Evolutionary conservation across 2,888 invertebrate genomes (phyloP).

Genomic region (Zootermopsis nevadensis): DNA sequence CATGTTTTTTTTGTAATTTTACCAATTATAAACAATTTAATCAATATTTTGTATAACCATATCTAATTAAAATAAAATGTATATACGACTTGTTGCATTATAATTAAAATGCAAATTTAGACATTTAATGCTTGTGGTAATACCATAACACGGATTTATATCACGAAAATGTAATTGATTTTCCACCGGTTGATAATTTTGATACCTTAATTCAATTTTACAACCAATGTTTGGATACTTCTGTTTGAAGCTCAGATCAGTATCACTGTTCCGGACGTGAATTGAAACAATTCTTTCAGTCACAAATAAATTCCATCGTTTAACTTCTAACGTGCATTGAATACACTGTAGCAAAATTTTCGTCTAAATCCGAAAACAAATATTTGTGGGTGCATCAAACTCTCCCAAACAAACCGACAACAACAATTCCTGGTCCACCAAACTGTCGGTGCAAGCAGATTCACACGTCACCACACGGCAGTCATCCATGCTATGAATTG

Average conservation of each 20-base stretch:
- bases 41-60: too few species aligned
- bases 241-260: not conserved
- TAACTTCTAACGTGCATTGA: not conserved
- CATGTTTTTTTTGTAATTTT: too few species aligned
- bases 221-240: not conserved
- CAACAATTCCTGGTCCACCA: not conserved
- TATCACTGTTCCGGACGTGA: not conserved
- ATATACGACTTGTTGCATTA: too few species aligned
- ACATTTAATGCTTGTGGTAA: too few species aligned
- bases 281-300: not conserved
- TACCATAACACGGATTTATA: too few species aligned
- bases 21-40: too few species aligned
- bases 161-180: not conserved
- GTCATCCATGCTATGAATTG: constrained; percentile 25
- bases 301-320: not conserved
- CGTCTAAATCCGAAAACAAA: not conserved
- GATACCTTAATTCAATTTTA: not conserved
- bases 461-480: not conserved
- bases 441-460: constrained; percentile 10
- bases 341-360: not conserved
- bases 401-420: not conserved
- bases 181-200: not conserved
- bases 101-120: too few species aligned
- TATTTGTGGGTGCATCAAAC: not conserved
- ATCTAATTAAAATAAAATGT: too few species aligned